Conservation (phyloP, 1,140 invertebrate genomes). For the Pogonomyrmex californicus region DNA sequence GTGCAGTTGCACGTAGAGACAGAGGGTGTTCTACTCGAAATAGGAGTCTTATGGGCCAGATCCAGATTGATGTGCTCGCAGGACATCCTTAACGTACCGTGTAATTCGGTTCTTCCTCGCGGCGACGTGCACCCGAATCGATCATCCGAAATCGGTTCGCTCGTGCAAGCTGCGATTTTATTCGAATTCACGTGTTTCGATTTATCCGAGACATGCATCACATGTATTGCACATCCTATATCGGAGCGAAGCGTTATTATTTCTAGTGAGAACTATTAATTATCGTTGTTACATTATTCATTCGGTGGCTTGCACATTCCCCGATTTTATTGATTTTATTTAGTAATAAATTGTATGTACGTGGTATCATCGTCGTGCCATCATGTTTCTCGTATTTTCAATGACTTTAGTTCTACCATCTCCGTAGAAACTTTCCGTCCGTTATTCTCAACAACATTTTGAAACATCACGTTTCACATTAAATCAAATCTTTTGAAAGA, state of each 20-base stretch:
- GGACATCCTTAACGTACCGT: slow-evolving; percentile 73
- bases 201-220: background rate
- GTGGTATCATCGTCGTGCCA: background rate
- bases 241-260: background rate
- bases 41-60: slow-evolving; percentile 69
- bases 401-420: background rate
- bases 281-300: background rate
- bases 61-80: slow-evolving; percentile 77
- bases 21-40: slow-evolving; percentile 20
- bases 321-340: background rate
- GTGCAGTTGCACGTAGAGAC: slow-evolving; percentile 74
- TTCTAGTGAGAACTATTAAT: background rate
- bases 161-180: slow-evolving; percentile 9
- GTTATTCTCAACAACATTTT: slow-evolving; percentile 29
- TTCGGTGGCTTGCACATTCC: background rate
- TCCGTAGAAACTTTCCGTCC: slow-evolving; percentile 19
- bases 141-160: slow-evolving; percentile 46
- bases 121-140: slow-evolving; percentile 57
- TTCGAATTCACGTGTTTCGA: background rate
- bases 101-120: slow-evolving; percentile 72
- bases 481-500: slow-evolving; percentile 23
- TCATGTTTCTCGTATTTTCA: background rate
- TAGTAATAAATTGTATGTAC: background rate
- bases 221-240: background rate
- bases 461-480: slow-evolving; percentile 10